Conservation (phyloP, 53 echinoderm and acorn worm genomes). For the Hippasteria phrygiana region DNA sequence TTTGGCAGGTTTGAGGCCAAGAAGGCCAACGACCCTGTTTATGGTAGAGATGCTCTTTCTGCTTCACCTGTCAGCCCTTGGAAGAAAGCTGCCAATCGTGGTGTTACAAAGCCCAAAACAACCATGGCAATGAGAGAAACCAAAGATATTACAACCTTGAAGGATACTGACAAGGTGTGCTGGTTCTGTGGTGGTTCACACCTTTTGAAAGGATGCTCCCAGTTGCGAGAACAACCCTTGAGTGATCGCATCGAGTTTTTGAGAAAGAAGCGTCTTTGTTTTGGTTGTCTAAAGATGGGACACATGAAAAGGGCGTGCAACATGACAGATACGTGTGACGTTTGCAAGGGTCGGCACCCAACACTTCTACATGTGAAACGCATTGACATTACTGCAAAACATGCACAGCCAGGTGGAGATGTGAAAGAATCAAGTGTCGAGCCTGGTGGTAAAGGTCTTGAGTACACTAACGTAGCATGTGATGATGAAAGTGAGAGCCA, state of each 20-base stretch:
- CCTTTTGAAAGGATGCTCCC: constrained; percentile 42
- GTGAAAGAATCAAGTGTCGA: constrained; percentile 15
- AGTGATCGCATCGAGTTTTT: constrained; percentile 44
- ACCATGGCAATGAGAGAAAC: constrained; percentile 31
- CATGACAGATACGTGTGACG: constrained; percentile 36
- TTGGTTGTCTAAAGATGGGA: constrained; percentile 63
- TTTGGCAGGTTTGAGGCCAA: constrained; percentile 57
- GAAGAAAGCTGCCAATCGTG: background rate
- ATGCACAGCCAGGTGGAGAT: background rate
- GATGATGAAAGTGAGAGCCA: constrained; percentile 4
- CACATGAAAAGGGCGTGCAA: constrained; percentile 60
- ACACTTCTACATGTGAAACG: constrained; percentile 55
- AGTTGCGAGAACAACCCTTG: constrained; percentile 27
- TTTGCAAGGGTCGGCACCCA: constrained; percentile 57
- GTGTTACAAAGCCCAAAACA: constrained; percentile 32
- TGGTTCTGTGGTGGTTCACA: constrained; percentile 49
- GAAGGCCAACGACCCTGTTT: constrained; percentile 67
- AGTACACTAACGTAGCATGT: constrained; percentile 36
- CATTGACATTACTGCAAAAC: background rate
- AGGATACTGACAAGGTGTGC: constrained; percentile 9
- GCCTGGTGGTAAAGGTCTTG: background rate
- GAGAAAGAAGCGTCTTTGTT: constrained; percentile 52
- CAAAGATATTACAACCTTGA: background rate
- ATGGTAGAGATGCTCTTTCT: constrained; percentile 50
- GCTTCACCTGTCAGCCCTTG: background rate